Evolutionary conservation across 2,113 vertebrate species (phyloP), one percentile per base, ranked within the genome.

Genomic region (Miniopterus natalensis): DNA sequence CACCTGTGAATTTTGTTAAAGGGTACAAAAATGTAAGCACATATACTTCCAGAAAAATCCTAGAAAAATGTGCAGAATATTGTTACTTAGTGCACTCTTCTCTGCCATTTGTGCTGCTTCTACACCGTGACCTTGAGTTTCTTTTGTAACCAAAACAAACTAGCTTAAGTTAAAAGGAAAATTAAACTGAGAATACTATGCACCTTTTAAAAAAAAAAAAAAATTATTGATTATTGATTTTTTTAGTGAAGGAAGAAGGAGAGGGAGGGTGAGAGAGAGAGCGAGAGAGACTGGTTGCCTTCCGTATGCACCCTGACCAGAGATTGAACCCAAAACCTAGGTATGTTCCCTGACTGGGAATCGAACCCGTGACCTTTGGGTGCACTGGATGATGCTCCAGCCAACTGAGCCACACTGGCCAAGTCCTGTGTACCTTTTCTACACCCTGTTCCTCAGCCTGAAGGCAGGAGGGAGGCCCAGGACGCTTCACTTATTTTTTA

Each of bases 141-240:
- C 55, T 91, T 94, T 45, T 70, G 29, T 84, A 42, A 93, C 79
- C 7, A 57, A 86, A 94, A 68, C 29, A 85, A 96, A 71, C 8
- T 53, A 36, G 17, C 10, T 84, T 74, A 66, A 63, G 15, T 27
- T 88, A 75, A 95, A 90, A 87, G 86, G 18, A 78, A 78, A 73
- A 77, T 71, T 55, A 71, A 81, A 25, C 27, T 57, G 65, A 94
- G 40, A 83, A 68, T n/a, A 31, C 25, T 51, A 4, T 25, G 17
- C 14, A 66, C 83, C n/a, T 70, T 91, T 94, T 55, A 36, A 36
- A 36, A 36, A 36, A 36, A 36, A 36, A 36, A 36, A 36, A 36
- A 36, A 36, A 36, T 36, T 36, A n/a, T n/a, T n/a, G n/a, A n/a
- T n/a, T 36, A 36, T 36, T 36, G 36, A 36, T 36, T 36, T 36